Evolutionary conservation across 92 coral and sea anemone species (phyloP), one percentile per base, ranked within the genome.

Genomic region (Chrysogorgia sp.): DNA sequence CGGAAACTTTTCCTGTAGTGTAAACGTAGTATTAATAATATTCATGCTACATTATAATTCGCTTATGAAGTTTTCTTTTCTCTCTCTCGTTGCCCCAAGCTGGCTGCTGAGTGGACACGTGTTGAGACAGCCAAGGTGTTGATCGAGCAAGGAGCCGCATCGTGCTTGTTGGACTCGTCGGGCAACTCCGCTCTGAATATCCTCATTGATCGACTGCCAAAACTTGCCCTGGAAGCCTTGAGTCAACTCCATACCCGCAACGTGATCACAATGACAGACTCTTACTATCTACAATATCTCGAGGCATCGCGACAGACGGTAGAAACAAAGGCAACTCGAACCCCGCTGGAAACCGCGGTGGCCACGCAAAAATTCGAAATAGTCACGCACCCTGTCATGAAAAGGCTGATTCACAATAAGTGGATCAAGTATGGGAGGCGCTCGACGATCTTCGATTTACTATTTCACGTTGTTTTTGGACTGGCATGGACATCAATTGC

Each of bases 41-140:
- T n/a, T n/a, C n/a, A n/a, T n/a, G n/a, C n/a, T n/a, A n/a, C n/a
- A n/a, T n/a, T n/a, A n/a, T n/a, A n/a, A n/a, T n/a, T n/a, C n/a
- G n/a, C n/a, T n/a, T n/a, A n/a, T n/a, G n/a, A n/a, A n/a, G n/a
- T n/a, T n/a, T n/a, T n/a, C n/a, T n/a, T n/a, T n/a, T n/a, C n/a
- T n/a, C n/a, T n/a, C n/a, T n/a, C n/a, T n/a, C n/a, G n/a, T n/a
- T n/a, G n/a, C n/a, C n/a, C 10, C n/a, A 47, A 72, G 79, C 63
- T 72, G 14, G 64, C 79, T 30, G 79, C 79, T 24, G 79, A 72
- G 35, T 72, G 79, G 79, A 32, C 63, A 2, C 79, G 79, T 26
- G 63, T 32, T 0, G 26, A 13, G 35, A 30, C 66, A 15, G 64
- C 79, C 40, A 72, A 72, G 22, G 37, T 72, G 28, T 55, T 72